Conservation (phyloP, 2,888 invertebrate species). For the Drosophila meridionalis region DNA sequence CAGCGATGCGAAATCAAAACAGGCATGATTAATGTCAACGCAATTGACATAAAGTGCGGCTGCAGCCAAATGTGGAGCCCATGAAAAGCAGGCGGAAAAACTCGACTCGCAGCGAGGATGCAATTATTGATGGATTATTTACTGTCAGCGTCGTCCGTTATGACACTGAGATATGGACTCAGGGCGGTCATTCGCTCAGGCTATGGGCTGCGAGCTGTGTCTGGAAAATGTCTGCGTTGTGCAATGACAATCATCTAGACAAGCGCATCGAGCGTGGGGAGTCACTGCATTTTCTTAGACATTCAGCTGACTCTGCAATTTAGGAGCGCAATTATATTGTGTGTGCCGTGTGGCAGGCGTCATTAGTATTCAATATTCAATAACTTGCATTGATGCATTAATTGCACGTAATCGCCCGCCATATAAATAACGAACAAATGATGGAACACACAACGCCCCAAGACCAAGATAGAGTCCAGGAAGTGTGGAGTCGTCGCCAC, state of each 20-base stretch:
- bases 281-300: constrained; percentile 51
- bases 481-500: constrained; percentile 49
- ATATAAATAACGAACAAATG: constrained; percentile 66
- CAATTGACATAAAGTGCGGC: constrained; percentile 72
- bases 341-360: constrained; percentile 48
- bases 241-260: constrained; percentile 71
- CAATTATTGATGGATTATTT: constrained; percentile 82
- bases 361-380: constrained; percentile 79
- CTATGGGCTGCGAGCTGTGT: constrained; percentile 21
- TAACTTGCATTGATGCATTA: constrained; percentile 79
- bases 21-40: constrained; percentile 79
- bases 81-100: constrained; percentile 61
- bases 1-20: constrained; percentile 66
- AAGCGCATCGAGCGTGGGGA: constrained; percentile 29
- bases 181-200: constrained; percentile 41
- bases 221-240: constrained; percentile 57
- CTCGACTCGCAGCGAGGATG: constrained; percentile 57
- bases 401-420: constrained; percentile 76
- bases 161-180: constrained; percentile 78
- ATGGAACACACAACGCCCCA: constrained; percentile 25
- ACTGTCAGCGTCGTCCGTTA: constrained; percentile 80
- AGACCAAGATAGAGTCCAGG: constrained; percentile 36
- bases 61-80: constrained; percentile 4
- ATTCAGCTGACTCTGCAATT: constrained; percentile 72
- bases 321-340: constrained; percentile 65